These are phyloP conservation scores for Harpagoxenus sublaevis DNA, from an alignment of 2,888 invertebrate genomes.

Conservation along the genomic window DNA sequence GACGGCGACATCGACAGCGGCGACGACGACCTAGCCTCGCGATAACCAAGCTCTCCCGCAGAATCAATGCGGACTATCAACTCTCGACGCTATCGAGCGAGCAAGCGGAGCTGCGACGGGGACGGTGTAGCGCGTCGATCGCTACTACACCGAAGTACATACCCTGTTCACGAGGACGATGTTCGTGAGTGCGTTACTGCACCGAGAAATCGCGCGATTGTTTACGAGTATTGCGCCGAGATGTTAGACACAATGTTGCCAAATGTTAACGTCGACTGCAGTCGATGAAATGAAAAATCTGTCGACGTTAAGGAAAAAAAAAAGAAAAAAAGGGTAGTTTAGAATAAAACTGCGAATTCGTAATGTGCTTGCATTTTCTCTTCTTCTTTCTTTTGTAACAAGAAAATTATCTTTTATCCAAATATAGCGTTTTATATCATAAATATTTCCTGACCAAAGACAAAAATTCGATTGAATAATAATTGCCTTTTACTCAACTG, in stretches of 20 bases:
- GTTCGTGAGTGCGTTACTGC: background rate
- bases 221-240: background rate
- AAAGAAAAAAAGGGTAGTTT: background rate
- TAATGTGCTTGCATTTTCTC: background rate
- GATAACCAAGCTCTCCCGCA: constrained; percentile 59
- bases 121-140: constrained; percentile 53
- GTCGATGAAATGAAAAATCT: constrained; percentile 29
- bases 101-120: constrained; percentile 63
- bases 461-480: constrained; percentile 24
- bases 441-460: constrained; percentile 24
- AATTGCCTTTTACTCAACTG: constrained; percentile 33
- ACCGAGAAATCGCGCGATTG: constrained; percentile 30
- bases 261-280: constrained; percentile 34
- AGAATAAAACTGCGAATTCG: background rate
- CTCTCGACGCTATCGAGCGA: constrained; percentile 68
- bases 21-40: constrained; percentile 52
- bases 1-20: constrained; percentile 7
- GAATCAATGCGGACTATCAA: constrained; percentile 69
- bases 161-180: constrained; percentile 28
- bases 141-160: background rate
- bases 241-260: constrained; percentile 33
- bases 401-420: background rate
- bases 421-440: background rate
- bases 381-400: background rate
- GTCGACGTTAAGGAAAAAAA: background rate